Percentiles rank a stretch among this genome's conserved stretches.
Conservation (phyloP, 1,140 invertebrate genomes). For the Metaphire vulgaris region DNA sequence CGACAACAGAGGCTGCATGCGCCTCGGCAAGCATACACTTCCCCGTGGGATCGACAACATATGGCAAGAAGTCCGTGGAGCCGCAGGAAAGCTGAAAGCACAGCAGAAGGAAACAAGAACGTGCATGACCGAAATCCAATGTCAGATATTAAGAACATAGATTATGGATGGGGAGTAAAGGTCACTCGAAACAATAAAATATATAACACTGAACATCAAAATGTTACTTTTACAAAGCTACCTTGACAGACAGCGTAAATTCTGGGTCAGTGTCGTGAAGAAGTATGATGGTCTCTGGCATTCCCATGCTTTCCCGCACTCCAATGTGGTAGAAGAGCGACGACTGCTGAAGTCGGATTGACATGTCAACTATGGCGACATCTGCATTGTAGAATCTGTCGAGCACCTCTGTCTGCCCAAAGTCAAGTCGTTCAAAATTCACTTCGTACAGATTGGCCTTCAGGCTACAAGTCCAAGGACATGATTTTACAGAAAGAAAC, state of each 20-base stretch:
- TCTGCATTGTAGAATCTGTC: slow-evolving; percentile 85
- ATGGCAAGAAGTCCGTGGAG: slow-evolving; percentile 70
- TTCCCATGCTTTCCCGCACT: slow-evolving; percentile 93
- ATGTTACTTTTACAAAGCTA: too few relatives aligned
- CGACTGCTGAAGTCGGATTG: slow-evolving; percentile 60
- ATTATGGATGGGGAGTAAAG: too few relatives aligned
- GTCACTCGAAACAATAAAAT: too few relatives aligned
- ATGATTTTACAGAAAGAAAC: too few relatives aligned
- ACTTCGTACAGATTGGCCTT: slow-evolving; percentile 50
- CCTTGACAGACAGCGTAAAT: slow-evolving; percentile 61
- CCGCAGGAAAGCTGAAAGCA: slow-evolving; percentile 69
- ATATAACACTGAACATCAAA: too few relatives aligned
- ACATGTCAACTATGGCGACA: slow-evolving; percentile 92
- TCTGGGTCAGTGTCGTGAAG: slow-evolving; percentile 84
- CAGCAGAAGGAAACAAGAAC: not conserved
- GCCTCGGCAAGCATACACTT: slow-evolving; percentile 56
- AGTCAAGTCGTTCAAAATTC: slow-evolving; percentile 60
- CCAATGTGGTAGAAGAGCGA: slow-evolving; percentile 92
- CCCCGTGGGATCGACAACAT: slow-evolving; percentile 65
- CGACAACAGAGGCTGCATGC: slow-evolving; percentile 54
- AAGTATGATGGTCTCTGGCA: slow-evolving; percentile 94
- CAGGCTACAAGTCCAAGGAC: too few relatives aligned
- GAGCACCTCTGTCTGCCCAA: slow-evolving; percentile 58
- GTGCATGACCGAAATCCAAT: too few relatives aligned
- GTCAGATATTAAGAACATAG: too few relatives aligned